Base-by-base conservation (phyloP, 2,113 vertebrate genomes). In the Orientallactaga bullata region DNA sequence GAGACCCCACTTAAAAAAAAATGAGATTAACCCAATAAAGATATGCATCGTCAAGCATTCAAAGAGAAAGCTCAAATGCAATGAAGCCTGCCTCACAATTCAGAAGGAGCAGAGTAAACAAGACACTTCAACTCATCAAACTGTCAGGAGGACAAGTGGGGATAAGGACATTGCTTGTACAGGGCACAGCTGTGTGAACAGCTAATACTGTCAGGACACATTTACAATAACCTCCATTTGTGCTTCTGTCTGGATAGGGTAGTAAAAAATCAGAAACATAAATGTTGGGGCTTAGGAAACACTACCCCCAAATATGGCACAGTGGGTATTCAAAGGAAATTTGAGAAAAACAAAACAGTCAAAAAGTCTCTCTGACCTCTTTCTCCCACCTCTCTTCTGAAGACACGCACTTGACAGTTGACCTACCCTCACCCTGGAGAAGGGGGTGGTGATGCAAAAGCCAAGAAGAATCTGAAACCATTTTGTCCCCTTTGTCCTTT, bases 41-140 rank as follows among this genome's bases (percentile, higher is more conserved):
- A 61, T 16, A 65, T 55, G 2, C 58, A 39, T 5, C 85, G n/a
- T 23, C 30, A 72, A 0, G 55, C 60, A 51, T 89, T 58, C 74
- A 69, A 73, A 85, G 16, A 61, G 37, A 10, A 88, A 92, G 37
- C 47, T 88, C 35, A 88, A 90, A 80, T 47, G 26, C 93, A 69
- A 90, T 37, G 32, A 80, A 93, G 28, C 13, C 37, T 20, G 65
- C 35, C 20, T 66, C 69, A 78, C 28, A 58, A n/a, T 72, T 12
- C 90, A 35, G 3, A 81, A 80, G 91, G 69, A 51, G 1, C n/a
- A 63, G 79, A 68, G 83, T 87, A 93, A 93, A 86, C 65, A 86
- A 82, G 16, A 60, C 86, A 84, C 20, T 20, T 90, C 65, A 76
- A 74, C 58, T 35, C 55, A 77, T 71, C 90, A 61, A 81, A 72